Conservation (phyloP, 30 jellyfish, hydroid and myxozoan species). For the Turritopsis rubra region DNA sequence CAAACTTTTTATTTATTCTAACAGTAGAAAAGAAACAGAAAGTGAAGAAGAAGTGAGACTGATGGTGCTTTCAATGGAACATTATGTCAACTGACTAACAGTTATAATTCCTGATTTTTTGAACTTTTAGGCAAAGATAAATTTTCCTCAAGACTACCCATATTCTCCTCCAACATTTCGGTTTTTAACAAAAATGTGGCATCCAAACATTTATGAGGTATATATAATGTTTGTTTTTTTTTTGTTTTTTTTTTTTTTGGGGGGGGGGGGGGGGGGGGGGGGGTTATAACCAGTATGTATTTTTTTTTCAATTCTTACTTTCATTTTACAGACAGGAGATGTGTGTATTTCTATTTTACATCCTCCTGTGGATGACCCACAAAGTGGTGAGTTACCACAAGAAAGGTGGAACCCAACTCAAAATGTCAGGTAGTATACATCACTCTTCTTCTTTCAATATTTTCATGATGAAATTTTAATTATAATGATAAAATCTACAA, state of each 20-base stretch:
- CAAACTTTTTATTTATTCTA: too few relatives aligned
- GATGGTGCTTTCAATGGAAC: too few relatives aligned
- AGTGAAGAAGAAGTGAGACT: too few relatives aligned
- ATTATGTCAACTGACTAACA: neutral
- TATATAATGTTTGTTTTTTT: neutral
- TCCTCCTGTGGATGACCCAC: constrained; percentile 95
- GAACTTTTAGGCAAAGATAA: constrained; percentile 69
- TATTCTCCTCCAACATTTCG: constrained; percentile 91
- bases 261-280: too few relatives aligned
- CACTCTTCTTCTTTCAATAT: neutral
- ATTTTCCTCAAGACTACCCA: constrained; percentile 93
- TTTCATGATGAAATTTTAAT: neutral
- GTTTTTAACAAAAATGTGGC: constrained; percentile 89
- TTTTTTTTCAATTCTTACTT: neutral
- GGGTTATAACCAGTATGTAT: too few relatives aligned
- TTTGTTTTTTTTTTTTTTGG: neutral
- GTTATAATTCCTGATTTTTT: neutral
- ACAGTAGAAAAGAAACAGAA: too few relatives aligned
- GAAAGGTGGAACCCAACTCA: constrained; percentile 96
- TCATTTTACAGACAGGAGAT: constrained; percentile 39
- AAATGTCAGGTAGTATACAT: constrained; percentile 61
- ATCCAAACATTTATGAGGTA: constrained; percentile 94
- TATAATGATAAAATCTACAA: too few relatives aligned
- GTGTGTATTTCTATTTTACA: constrained; percentile 94
- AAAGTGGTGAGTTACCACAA: constrained; percentile 93